A percentile compares a stretch with the other conserved stretches of the same genome.
Evolutionary conservation across 2,113 vertebrate species (phyloP).

Genomic region (Hiodon alosoides): DNA sequence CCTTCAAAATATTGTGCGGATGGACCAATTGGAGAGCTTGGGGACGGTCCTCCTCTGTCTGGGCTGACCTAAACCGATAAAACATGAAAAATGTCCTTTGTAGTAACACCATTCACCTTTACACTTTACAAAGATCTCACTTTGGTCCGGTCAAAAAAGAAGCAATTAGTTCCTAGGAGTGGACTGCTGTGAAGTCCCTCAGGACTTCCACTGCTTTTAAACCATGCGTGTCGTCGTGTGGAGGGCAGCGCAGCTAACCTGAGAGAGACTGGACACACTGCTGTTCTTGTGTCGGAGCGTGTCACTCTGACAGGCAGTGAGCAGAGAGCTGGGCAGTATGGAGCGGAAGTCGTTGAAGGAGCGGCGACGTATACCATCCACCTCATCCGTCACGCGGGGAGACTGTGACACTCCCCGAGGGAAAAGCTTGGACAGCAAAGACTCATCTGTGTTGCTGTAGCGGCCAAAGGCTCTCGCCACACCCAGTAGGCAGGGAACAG

Average conservation of each 20-base stretch:
- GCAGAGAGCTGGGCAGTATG: conserved; percentile 87
- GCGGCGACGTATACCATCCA: conserved; percentile 71
- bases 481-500: conserved; percentile 83
- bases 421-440: conserved; percentile 88
- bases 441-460: conserved; percentile 87
- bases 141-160: too few relatives aligned
- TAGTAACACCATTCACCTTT: too few relatives aligned
- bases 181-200: too few relatives aligned
- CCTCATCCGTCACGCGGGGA: conserved; percentile 61
- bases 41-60: conserved; percentile 73
- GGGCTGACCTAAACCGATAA: conserved; percentile 78
- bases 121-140: too few relatives aligned
- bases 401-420: conserved; percentile 69
- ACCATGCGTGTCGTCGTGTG: not conserved
- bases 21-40: conserved; percentile 78
- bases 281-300: conserved; percentile 75
- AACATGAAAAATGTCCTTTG: not conserved
- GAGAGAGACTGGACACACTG: conserved; percentile 76
- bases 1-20: conserved; percentile 90
- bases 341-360: conserved; percentile 97
- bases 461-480: conserved; percentile 88
- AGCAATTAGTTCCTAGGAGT: too few relatives aligned
- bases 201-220: too few relatives aligned
- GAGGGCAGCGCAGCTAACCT: conserved; percentile 62
- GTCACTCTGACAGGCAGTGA: conserved; percentile 82